Evolutionary conservation across 1,140 invertebrate species (phyloP).

Genomic region (Nasonia longicornis): DNA sequence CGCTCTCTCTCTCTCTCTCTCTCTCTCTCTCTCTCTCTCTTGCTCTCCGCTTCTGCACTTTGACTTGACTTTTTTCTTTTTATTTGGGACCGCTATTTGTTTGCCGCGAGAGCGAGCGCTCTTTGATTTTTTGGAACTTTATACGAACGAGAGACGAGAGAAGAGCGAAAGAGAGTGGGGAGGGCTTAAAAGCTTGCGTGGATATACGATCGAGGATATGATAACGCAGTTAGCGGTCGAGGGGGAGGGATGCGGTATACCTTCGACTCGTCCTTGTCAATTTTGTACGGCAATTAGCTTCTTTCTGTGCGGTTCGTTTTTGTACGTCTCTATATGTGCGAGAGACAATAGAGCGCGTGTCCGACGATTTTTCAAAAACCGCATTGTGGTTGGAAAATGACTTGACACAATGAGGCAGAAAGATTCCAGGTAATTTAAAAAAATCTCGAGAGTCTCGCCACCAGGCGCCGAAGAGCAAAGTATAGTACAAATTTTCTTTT

Average conservation of each 20-base stretch:
- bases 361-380: too few species aligned
- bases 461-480: not conserved
- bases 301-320: not conserved
- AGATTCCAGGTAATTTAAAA: not conserved
- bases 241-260: not conserved
- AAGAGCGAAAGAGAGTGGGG: not conserved
- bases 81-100: conserved; percentile 1
- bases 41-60: conserved; percentile 12
- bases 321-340: not conserved
- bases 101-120: conserved; percentile 13
- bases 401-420: not conserved
- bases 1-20: not conserved
- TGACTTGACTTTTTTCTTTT: conserved; percentile 38
- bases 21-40: not conserved
- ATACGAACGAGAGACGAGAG: not conserved
- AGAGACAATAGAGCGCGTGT: too few species aligned
- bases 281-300: not conserved
- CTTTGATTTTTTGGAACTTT: conserved; percentile 29
- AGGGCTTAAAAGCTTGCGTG: not conserved
- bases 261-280: not conserved
- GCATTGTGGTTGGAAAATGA: conserved; percentile 5
- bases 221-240: not conserved
- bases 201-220: not conserved
- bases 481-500: not conserved
- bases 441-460: not conserved